Evolutionary conservation across 2,888 invertebrate genomes (phyloP), one percentile per base, ranked within the genome.

Genomic region (Euplagia quadripunctaria): DNA sequence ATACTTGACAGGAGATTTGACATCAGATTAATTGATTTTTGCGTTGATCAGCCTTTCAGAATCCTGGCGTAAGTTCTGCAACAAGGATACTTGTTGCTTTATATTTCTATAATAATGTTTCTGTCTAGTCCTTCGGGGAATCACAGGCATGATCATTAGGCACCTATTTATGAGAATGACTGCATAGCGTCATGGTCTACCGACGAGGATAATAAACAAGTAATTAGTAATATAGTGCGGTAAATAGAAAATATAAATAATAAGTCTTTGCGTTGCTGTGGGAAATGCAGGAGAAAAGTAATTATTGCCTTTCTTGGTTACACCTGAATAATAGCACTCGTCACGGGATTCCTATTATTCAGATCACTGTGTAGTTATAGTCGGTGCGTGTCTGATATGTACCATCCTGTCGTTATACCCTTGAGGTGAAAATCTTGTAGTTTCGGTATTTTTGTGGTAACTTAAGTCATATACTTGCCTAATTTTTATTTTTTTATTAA

Each of bases 161-260:
- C 51, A 63, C 70, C 67, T 74, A 74, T 74, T 68, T 64, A 70
- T 67, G 68, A 49, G 64, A 55, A 63, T 31, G 64, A n/a, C 46
- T 49, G 42, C 16, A 58, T 43, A 16, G 16, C 70, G 63, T 74
- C 68, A 67, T 51, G 71, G 51, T 68, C 68, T 16, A 11, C 49
- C 49, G 46, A 49, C 14, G 14, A 58, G 49, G 16, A 68, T 74
- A 71, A 74, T 64, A 70, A 20, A 51, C 64, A 14, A 49, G 67
- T 70, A 67, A 74, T 74, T 70, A 68, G 46, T 68, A 67, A 63
- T 55, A 67, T 41, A 63, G 63, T 42, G 51, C 51, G 42, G 61
- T 68, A 68, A 52, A 43, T 41, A 52, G 49, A 11, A 46, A 41
- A 65, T 69, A 65, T 14, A 4, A 55, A 64, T 43, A 11, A n/a